Evolutionary conservation across 2,797 vertebrate species (phyloP).

Genomic region (Alectoris magna): DNA sequence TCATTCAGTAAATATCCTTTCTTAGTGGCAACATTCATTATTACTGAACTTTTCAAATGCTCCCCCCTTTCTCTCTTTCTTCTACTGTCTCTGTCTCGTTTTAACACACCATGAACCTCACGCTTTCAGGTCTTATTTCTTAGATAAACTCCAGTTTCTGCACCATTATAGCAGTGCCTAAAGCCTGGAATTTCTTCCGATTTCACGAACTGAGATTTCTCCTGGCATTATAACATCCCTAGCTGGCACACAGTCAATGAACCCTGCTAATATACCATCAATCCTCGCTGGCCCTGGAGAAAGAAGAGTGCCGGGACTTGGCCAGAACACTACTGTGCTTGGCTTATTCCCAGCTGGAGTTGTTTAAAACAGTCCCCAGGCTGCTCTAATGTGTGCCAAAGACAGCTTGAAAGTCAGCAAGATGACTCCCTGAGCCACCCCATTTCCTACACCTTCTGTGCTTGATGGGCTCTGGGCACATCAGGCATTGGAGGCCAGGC

Average conservation of each 20-base stretch:
- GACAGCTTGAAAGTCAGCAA: conserved; percentile 44
- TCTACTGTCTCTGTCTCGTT: background rate
- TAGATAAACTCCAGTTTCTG: background rate
- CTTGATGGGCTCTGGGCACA: background rate
- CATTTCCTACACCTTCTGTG: conserved; percentile 4
- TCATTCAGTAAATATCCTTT: background rate
- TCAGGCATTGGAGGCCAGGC: background rate
- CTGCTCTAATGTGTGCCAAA: conserved; percentile 49
- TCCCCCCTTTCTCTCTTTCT: background rate
- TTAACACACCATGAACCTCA: background rate
- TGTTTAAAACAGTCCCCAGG: conserved; percentile 56
- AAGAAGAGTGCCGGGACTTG: conserved; percentile 53
- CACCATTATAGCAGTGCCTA: background rate
- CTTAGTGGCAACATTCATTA: background rate
- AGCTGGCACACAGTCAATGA: conserved; percentile 48
- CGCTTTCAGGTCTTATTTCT: conserved; percentile 24
- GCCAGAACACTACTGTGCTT: conserved; percentile 48
- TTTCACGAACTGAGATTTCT: conserved; percentile 60
- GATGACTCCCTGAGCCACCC: conserved; percentile 4
- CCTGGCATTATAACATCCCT: conserved; percentile 46
- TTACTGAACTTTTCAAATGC: background rate
- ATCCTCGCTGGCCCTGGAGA: conserved; percentile 59
- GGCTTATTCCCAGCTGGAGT: conserved; percentile 64
- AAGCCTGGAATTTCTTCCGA: conserved; percentile 51
- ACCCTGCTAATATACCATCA: conserved; percentile 63